phyloP scores from a whole-genome alignment of 2,888 invertebrate species.

The Mesorhabditis sp. region DNA sequence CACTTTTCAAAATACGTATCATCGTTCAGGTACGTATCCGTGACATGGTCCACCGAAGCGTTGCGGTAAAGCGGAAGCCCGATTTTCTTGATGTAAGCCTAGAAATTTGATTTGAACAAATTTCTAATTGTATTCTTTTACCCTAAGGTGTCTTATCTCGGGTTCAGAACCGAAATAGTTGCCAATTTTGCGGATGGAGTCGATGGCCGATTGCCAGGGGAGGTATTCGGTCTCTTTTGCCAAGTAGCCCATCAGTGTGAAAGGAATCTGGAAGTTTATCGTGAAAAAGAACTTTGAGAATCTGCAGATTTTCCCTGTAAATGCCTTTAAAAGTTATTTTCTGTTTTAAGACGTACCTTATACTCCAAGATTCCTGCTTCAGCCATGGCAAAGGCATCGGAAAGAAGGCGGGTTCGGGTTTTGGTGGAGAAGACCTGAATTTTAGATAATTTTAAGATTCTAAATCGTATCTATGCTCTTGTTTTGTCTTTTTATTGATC shows the following conservation, averaged over 20 bases:
- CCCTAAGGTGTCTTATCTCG: constrained; percentile 13
- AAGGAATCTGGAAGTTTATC: constrained; percentile 11
- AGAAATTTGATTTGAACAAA: constrained; percentile 9
- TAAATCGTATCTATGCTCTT: too few relatives aligned
- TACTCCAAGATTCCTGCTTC: constrained; percentile 26
- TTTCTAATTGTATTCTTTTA: not conserved
- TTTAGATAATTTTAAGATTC: too few relatives aligned
- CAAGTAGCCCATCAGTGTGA: constrained; percentile 24
- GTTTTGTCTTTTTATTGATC: too few relatives aligned
- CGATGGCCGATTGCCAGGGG: constrained; percentile 17
- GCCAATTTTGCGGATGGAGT: constrained; percentile 10
- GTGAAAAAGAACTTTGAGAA: not conserved
- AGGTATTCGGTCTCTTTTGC: constrained; percentile 25
- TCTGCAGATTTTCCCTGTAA: not conserved
- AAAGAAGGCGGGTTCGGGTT: constrained; percentile 32
- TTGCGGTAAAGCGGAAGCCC: constrained; percentile 21
- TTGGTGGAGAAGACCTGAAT: constrained; percentile 21
- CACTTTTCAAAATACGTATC: constrained; percentile 43
- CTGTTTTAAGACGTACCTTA: constrained; percentile 5
- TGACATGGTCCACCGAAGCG: constrained; percentile 22
- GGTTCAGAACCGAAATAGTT: constrained; percentile 25
- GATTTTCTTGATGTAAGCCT: constrained; percentile 26
- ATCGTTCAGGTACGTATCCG: constrained; percentile 31
- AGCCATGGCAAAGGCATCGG: constrained; percentile 33
- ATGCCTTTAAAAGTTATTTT: not conserved